Conservation (phyloP, 2,888 invertebrate genomes). For the Microplitis deprimator region DNA sequence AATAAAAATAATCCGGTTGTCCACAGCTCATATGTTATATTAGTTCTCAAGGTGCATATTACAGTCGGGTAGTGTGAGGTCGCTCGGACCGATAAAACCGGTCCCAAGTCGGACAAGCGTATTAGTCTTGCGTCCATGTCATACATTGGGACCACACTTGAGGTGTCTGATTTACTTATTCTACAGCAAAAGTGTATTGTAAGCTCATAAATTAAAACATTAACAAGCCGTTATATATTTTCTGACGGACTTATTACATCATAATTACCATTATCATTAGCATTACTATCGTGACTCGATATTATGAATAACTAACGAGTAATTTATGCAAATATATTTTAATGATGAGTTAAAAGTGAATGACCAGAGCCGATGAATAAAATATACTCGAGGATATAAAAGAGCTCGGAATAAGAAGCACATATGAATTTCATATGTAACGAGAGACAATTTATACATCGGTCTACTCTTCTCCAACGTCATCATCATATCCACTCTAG, state of each 20-base stretch:
- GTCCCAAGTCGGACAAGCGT: too few relatives aligned
- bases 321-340: not conserved
- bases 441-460: slow-evolving; percentile 33
- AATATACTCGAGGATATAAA: not conserved
- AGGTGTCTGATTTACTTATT: slow-evolving; percentile 61
- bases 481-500: slow-evolving; percentile 1
- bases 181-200: slow-evolving; percentile 32
- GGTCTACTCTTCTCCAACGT: slow-evolving; percentile 7
- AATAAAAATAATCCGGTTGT: slow-evolving; percentile 24
- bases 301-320: not conserved
- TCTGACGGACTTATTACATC: not conserved
- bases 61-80: slow-evolving; percentile 17
- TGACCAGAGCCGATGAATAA: slow-evolving; percentile 1
- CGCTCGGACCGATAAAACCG: not conserved
- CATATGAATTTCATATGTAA: slow-evolving; percentile 10
- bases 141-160: slow-evolving; percentile 32
- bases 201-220: slow-evolving; percentile 55
- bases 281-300: not conserved
- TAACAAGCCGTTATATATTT: not conserved
- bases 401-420: not conserved
- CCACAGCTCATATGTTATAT: slow-evolving; percentile 2
- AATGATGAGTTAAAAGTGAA: not conserved
- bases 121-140: too few relatives aligned
- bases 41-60: slow-evolving; percentile 29
- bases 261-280: not conserved